Percentiles rank a stretch among this genome's conserved stretches.
phyloP scores from a whole-genome alignment of 2,888 invertebrate genomes.

The Cryptus viduatorius region DNA sequence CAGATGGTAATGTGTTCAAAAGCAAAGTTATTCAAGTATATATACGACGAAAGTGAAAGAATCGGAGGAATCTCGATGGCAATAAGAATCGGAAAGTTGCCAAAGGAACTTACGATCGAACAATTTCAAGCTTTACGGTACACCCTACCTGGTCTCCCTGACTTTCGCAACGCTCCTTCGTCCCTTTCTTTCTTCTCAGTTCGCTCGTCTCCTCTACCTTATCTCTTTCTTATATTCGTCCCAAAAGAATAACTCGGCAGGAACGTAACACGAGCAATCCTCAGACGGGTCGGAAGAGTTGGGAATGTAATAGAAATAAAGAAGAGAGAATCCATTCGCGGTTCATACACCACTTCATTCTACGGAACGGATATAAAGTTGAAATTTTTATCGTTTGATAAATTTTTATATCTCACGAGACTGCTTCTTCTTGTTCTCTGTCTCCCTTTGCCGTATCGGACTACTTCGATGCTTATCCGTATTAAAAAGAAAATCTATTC shows the following conservation, averaged over 20 bases:
- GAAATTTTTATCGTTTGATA: constrained; percentile 34
- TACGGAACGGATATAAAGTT: constrained; percentile 28
- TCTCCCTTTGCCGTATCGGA: not conserved
- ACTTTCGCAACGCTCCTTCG: not conserved
- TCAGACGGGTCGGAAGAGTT: not conserved
- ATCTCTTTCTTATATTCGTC: constrained; percentile 37
- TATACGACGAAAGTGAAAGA: constrained; percentile 25
- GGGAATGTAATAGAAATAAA: constrained; percentile 37
- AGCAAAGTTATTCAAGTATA: not conserved
- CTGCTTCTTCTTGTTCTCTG: not conserved
- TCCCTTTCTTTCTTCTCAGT: constrained; percentile 1
- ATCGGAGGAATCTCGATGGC: constrained; percentile 39
- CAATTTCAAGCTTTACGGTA: constrained; percentile 60
- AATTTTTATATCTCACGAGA: constrained; percentile 19
- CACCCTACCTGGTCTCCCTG: constrained; percentile 26
- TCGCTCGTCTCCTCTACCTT: constrained; percentile 11
- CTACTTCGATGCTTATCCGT: not conserved
- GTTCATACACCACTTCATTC: constrained; percentile 34
- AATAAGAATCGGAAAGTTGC: constrained; percentile 67
- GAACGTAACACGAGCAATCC: constrained; percentile 13
- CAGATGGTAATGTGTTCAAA: not conserved
- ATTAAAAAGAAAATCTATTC: not conserved
- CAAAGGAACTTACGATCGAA: constrained; percentile 65
- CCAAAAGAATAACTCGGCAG: constrained; percentile 39
- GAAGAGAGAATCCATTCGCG: constrained; percentile 18